Conservation (phyloP, 2,113 vertebrate species). For the Synodontis membranacea region DNA sequence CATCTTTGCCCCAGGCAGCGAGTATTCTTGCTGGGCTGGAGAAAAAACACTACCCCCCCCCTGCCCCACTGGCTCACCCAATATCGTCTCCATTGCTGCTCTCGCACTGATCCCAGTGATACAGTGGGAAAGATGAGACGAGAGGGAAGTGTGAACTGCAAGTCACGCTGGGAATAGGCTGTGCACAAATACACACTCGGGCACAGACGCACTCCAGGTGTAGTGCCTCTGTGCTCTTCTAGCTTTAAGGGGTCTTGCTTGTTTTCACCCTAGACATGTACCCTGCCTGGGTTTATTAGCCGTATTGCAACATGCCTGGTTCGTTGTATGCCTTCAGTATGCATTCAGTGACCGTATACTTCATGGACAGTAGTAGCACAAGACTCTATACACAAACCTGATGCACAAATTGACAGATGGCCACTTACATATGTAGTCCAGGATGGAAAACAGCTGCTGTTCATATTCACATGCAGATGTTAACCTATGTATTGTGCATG, state of each 20-base stretch:
- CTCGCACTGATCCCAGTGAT: constrained; percentile 49
- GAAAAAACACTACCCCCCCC: constrained; percentile 31
- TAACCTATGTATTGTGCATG: constrained; percentile 43
- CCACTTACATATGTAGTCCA: neutral
- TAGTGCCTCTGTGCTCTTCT: neutral
- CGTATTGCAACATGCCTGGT: neutral
- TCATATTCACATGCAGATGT: constrained; percentile 46
- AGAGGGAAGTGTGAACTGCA: constrained; percentile 26
- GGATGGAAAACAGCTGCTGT: constrained; percentile 13
- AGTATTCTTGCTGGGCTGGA: constrained; percentile 35
- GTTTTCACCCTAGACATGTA: neutral
- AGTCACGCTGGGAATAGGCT: constrained; percentile 33
- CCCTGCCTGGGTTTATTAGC: neutral
- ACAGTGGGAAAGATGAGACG: constrained; percentile 29
- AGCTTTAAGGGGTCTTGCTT: neutral
- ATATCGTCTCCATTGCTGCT: constrained; percentile 21
- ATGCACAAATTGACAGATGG: neutral
- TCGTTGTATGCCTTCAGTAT: constrained; percentile 12
- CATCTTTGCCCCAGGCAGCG: constrained; percentile 49
- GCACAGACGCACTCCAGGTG: constrained; percentile 8
- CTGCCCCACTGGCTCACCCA: constrained; percentile 35
- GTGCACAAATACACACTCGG: constrained; percentile 30
- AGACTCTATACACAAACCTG: neutral
- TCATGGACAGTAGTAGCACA: neutral
- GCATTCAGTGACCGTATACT: neutral